Percentiles rank a stretch among this genome's conserved stretches.
Evolutionary conservation across 1,140 invertebrate species (phyloP).

Genomic region (Hestina assimilis): DNA sequence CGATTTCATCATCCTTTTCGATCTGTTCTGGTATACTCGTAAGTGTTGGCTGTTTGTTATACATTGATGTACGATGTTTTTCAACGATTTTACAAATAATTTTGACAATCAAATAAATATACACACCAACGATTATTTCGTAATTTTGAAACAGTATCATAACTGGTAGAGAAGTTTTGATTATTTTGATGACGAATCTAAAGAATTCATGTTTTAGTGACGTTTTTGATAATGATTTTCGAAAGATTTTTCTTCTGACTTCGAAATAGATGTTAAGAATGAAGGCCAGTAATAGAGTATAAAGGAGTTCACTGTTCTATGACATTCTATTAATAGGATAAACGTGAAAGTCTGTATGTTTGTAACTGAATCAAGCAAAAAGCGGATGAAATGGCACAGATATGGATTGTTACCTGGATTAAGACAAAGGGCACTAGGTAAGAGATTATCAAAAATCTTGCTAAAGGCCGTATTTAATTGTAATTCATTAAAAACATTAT

Average conservation of each 20-base stretch:
- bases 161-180: conserved; percentile 41
- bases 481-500: too few species aligned
- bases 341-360: too few species aligned
- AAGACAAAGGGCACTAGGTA: too few species aligned
- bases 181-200: conserved; percentile 35
- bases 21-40: conserved; percentile 52
- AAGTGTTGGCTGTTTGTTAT: conserved; percentile 42
- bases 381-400: too few species aligned
- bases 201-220: conserved; percentile 47
- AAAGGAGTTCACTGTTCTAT: too few species aligned
- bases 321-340: too few species aligned
- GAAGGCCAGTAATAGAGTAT: not conserved
- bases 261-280: not conserved
- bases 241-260: conserved; percentile 5
- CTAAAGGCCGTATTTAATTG: too few species aligned
- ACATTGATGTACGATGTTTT: conserved; percentile 39
- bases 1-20: conserved; percentile 43
- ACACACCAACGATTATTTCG: conserved; percentile 51
- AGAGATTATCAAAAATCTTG: too few species aligned
- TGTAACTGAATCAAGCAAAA: too few species aligned
- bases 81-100: conserved; percentile 40
- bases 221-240: conserved; percentile 39
- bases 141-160: conserved; percentile 66
- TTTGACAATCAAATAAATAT: conserved; percentile 49
- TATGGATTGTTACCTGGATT: too few species aligned